phyloP scores from a whole-genome alignment of 2,888 invertebrate species.

The Scelioninae gen. 2 region DNA sequence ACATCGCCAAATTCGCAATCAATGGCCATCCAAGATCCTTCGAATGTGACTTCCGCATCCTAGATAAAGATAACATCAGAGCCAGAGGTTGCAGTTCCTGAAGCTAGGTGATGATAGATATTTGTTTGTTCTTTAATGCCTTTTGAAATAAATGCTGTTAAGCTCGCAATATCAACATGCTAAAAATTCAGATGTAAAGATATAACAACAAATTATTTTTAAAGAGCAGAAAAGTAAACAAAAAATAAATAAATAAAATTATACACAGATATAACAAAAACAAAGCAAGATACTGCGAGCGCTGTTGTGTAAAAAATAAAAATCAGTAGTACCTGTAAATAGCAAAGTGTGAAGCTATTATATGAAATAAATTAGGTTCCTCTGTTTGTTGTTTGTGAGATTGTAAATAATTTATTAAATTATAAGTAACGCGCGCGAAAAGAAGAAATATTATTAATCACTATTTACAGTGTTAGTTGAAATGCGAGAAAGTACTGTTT shows the following conservation, averaged over 20 bases:
- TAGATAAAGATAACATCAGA: constrained; percentile 60
- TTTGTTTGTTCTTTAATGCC: constrained; percentile 65
- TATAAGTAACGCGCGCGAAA: constrained; percentile 66
- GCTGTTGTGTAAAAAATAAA: constrained; percentile 67
- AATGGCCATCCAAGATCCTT: constrained; percentile 72
- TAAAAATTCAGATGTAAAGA: constrained; percentile 42
- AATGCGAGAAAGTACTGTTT: constrained; percentile 63
- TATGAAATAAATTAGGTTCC: constrained; percentile 75
- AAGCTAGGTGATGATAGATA: constrained; percentile 71
- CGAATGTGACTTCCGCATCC: constrained; percentile 67
- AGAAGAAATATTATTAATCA: constrained; percentile 66
- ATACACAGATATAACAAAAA: constrained; percentile 26
- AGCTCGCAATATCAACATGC: constrained; percentile 56
- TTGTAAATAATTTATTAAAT: constrained; percentile 76
- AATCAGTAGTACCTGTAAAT: constrained; percentile 75
- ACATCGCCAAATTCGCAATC: constrained; percentile 72
- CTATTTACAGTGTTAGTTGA: constrained; percentile 72
- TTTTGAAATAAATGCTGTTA: constrained; percentile 57
- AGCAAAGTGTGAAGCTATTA: constrained; percentile 73
- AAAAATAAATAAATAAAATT: constrained; percentile 34
- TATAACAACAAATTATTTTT: constrained; percentile 30
- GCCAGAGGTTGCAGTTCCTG: constrained; percentile 74
- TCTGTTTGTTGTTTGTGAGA: constrained; percentile 76
- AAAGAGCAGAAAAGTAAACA: constrained; percentile 36
- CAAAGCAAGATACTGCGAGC: constrained; percentile 60